phyloP scores from a whole-genome alignment of 1,140 invertebrate genomes.

The Andrena cerasifolii region DNA sequence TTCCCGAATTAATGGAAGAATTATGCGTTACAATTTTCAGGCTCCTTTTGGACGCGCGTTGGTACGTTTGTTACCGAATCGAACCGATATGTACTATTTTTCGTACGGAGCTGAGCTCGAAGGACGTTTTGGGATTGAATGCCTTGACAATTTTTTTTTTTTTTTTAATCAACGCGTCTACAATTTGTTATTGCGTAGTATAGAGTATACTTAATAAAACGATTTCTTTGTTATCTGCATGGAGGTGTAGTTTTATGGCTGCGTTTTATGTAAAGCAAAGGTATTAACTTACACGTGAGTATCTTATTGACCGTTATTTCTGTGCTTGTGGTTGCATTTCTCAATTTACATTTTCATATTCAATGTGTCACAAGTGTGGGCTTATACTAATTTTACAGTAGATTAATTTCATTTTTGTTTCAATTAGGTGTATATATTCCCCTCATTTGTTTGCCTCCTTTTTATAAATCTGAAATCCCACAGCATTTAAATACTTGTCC shows the following conservation, averaged over 20 bases:
- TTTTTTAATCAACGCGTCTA: too few relatives aligned
- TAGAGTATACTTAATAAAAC: neutral
- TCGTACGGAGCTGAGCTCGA: neutral
- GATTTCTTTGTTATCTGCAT: neutral
- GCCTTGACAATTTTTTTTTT: neutral
- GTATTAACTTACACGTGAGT: neutral
- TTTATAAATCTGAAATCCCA: too few relatives aligned
- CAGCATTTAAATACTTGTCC: too few relatives aligned
- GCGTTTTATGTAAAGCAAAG: neutral
- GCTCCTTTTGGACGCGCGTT: too few relatives aligned
- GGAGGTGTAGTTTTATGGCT: conserved; percentile 7
- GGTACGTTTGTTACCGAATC: neutral
- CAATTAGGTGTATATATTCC: too few relatives aligned
- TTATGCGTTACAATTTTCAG: neutral
- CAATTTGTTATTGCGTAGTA: neutral
- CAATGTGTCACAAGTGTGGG: too few relatives aligned
- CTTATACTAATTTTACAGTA: too few relatives aligned
- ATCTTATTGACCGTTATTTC: conserved; percentile 9
- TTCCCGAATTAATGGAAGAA: neutral
- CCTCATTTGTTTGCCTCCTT: too few relatives aligned
- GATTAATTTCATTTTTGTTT: too few relatives aligned
- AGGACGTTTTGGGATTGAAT: neutral
- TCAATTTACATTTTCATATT: too few relatives aligned
- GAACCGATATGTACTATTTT: neutral
- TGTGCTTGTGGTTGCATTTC: neutral